Percentiles rank a stretch among this genome's conserved stretches.
These are phyloP conservation scores for Euura saliciscinereae DNA, from an alignment of 1,140 invertebrate genomes.

Conservation along the genomic window DNA sequence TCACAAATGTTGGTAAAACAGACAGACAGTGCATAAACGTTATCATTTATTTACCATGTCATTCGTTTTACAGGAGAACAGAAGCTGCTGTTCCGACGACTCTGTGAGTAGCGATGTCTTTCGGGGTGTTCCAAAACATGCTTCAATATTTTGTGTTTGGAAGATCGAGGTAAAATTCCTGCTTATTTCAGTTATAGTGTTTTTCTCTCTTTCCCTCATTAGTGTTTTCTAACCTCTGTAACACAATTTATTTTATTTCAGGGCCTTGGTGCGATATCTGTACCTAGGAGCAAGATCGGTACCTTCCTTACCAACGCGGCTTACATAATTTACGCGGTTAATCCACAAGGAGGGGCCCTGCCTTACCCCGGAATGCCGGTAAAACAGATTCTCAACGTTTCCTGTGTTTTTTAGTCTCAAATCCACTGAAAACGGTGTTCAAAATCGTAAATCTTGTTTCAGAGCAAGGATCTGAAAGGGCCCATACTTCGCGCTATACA, in stretches of 20 bases:
- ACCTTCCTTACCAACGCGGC: constrained; percentile 86
- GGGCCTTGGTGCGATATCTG: constrained; percentile 78
- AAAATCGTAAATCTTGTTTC: neutral
- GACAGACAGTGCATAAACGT: neutral
- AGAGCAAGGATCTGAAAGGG: constrained; percentile 52
- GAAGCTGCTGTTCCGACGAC: constrained; percentile 51
- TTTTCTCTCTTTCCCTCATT: neutral
- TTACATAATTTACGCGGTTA: constrained; percentile 85
- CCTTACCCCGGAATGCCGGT: constrained; percentile 56
- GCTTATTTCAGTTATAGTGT: constrained; percentile 12
- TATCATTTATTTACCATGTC: neutral
- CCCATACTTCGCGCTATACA: constrained; percentile 70
- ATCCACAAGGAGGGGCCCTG: constrained; percentile 58
- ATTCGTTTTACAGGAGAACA: constrained; percentile 43
- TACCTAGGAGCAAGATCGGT: constrained; percentile 80
- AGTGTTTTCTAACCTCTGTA: no score
- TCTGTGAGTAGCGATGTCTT: constrained; percentile 63
- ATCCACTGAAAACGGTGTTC: neutral
- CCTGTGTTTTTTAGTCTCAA: neutral
- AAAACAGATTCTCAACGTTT: constrained; percentile 11
- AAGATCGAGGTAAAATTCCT: constrained; percentile 73
- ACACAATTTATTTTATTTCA: constrained; percentile 41
- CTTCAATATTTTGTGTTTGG: constrained; percentile 80
- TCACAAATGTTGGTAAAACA: neutral
- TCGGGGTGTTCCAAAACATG: constrained; percentile 74